Conservation (phyloP, 30 jellyfish, hydroid and myxozoan genomes). For the Rhopilema esculentum region DNA sequence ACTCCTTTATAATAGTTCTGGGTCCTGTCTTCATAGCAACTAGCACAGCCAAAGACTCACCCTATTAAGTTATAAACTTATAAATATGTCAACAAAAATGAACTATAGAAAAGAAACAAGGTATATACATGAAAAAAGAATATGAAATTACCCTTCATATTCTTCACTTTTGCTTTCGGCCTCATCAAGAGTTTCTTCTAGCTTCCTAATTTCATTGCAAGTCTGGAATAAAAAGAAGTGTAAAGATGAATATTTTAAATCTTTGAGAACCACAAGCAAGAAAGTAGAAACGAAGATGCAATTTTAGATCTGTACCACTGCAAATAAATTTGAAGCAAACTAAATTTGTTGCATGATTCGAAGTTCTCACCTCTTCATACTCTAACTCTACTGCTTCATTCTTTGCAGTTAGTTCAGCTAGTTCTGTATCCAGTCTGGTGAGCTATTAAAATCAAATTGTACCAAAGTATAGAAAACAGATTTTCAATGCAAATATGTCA, state of each 20-base stretch:
- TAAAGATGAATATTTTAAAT: too few relatives aligned
- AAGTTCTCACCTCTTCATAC: constrained; percentile 74
- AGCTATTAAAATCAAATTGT: constrained; percentile 31
- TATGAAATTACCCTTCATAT: constrained; percentile 73
- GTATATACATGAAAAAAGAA: background rate
- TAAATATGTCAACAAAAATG: background rate
- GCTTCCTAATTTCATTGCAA: constrained; percentile 66
- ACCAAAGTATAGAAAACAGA: too few relatives aligned
- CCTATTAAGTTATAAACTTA: background rate
- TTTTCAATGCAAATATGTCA: too few relatives aligned
- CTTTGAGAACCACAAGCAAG: too few relatives aligned
- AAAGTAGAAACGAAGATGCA: too few relatives aligned
- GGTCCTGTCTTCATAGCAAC: too few relatives aligned
- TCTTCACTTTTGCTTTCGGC: constrained; percentile 73
- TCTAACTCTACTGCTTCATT: constrained; percentile 81
- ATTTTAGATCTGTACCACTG: too few relatives aligned
- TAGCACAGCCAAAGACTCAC: background rate
- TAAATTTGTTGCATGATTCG: background rate
- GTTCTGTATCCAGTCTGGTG: constrained; percentile 85
- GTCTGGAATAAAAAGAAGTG: constrained; percentile 44
- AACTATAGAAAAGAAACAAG: background rate
- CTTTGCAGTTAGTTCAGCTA: constrained; percentile 71
- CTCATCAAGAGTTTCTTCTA: constrained; percentile 86
- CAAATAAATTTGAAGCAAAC: background rate
- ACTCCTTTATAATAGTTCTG: too few relatives aligned